phyloP scores from a whole-genome alignment of 1,140 invertebrate genomes.

The Acyrthosiphon pisum region DNA sequence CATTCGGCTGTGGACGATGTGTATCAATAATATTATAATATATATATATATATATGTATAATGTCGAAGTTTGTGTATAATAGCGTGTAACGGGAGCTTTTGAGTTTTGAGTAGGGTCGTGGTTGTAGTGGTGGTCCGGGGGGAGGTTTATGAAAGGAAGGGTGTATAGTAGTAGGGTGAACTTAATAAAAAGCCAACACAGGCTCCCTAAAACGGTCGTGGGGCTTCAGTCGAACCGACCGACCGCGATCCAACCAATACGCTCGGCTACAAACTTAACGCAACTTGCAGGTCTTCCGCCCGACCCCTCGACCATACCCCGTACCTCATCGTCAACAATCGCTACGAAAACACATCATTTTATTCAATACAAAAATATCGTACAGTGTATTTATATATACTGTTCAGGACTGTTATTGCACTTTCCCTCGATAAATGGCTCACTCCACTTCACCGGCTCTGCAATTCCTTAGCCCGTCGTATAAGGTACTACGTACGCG shows the following conservation, averaged over 20 bases:
- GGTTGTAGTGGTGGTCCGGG: background rate
- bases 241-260: conserved; percentile 54
- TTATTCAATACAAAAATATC: conserved; percentile 34
- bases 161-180: conserved; percentile 34
- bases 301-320: conserved; percentile 27
- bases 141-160: background rate
- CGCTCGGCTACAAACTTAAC: conserved; percentile 52
- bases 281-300: conserved; percentile 52
- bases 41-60: background rate
- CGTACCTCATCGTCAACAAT: conserved; percentile 37
- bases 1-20: background rate
- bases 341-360: conserved; percentile 53
- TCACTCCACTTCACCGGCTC: background rate
- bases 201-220: conserved; percentile 38
- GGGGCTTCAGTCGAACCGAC: conserved; percentile 48
- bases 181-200: conserved; percentile 55
- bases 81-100: conserved; percentile 49
- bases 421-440: background rate
- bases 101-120: background rate
- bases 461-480: background rate
- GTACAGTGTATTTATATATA: background rate
- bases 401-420: background rate
- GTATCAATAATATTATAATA: background rate
- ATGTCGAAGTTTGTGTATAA: background rate
- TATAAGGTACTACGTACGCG: too few species aligned